Evolutionary conservation across 2,888 invertebrate genomes (phyloP).

Genomic region (Ctena decussata): DNA sequence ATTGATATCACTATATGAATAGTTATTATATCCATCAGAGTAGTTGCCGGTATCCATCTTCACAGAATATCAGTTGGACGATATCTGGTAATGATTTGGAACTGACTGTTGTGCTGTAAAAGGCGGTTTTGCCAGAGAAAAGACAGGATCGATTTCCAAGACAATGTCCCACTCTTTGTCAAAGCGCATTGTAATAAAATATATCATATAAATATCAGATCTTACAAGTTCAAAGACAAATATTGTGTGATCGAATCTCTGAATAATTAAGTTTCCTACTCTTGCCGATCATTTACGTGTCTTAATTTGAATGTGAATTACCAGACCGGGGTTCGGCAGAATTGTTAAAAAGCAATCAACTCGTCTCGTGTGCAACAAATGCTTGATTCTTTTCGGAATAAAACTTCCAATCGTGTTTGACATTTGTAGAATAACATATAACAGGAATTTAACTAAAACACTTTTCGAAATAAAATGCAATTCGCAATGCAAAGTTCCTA

Average conservation of each 20-base stretch:
- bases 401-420: too few species aligned
- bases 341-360: too few species aligned
- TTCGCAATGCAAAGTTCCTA: too few species aligned
- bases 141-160: neutral
- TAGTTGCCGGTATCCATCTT: neutral
- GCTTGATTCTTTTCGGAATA: too few species aligned
- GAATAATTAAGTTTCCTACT: neutral
- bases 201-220: neutral
- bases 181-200: neutral
- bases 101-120: neutral
- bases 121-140: neutral
- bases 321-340: too few species aligned
- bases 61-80: neutral
- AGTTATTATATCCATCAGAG: neutral
- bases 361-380: too few species aligned
- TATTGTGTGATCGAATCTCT: neutral
- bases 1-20: neutral
- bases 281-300: too few species aligned
- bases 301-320: too few species aligned
- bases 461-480: too few species aligned
- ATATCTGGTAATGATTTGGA: neutral
- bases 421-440: too few species aligned
- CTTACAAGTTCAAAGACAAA: neutral
- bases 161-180: neutral
- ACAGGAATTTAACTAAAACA: too few species aligned